Percentiles rank a stretch among this genome's conserved stretches.
Conservation (phyloP, 2,113 vertebrate species). For the Acrocephalus kingi region DNA sequence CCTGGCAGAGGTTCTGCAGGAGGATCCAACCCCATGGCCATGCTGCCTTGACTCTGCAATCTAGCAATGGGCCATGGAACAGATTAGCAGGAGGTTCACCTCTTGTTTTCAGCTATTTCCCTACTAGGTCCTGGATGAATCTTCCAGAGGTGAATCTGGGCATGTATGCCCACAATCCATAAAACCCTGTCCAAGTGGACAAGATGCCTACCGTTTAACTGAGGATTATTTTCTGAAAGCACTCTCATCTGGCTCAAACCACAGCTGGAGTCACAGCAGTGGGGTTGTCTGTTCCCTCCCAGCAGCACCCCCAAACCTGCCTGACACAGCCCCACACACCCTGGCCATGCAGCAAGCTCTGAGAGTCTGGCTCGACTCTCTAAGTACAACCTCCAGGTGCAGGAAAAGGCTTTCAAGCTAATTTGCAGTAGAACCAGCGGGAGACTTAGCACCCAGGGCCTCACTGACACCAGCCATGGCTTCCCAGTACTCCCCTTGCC, state of each 20-base stretch:
- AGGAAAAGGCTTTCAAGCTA: background rate
- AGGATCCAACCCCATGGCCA: background rate
- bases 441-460: background rate
- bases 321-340: background rate
- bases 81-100: background rate
- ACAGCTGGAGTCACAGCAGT: background rate
- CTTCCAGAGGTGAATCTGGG: background rate
- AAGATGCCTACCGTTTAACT: background rate
- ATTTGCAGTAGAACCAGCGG: background rate
- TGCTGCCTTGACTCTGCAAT: background rate
- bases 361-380: background rate
- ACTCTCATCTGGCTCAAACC: background rate
- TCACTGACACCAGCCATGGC: background rate
- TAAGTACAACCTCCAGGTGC: background rate
- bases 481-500: background rate
- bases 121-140: background rate
- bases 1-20: background rate
- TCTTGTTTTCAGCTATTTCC: background rate
- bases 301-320: background rate
- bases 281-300: fast-evolving
- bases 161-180: background rate
- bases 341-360: fast-evolving
- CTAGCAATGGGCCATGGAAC: background rate
- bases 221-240: background rate
- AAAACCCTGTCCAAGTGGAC: background rate